Conservation (phyloP, 2,888 invertebrate genomes). For the Nebria salina region DNA sequence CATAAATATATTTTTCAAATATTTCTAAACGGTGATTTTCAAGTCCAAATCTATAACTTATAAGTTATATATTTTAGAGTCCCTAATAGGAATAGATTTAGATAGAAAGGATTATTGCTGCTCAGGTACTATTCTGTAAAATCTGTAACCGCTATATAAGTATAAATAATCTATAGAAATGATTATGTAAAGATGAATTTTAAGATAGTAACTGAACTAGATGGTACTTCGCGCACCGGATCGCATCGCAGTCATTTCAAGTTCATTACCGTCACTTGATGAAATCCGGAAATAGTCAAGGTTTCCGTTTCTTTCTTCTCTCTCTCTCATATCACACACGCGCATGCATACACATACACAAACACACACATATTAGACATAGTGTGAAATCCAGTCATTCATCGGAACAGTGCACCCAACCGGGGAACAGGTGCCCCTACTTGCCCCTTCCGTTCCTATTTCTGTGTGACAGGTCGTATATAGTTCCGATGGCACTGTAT, state of each 20-base stretch:
- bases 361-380: not conserved
- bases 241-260: not conserved
- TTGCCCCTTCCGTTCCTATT: not conserved
- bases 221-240: not conserved
- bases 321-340: not conserved
- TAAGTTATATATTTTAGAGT: too few relatives aligned
- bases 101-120: too few relatives aligned
- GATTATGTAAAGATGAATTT: too few relatives aligned
- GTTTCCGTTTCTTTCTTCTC: constrained; percentile 15
- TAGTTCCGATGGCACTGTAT: not conserved
- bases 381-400: constrained; percentile 1
- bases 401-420: constrained; percentile 1
- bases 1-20: too few relatives aligned
- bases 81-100: too few relatives aligned
- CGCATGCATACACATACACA: too few relatives aligned
- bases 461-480: not conserved
- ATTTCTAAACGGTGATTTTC: too few relatives aligned
- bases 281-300: constrained; percentile 42
- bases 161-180: too few relatives aligned
- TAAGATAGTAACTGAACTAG: not conserved
- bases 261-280: constrained; percentile 23
- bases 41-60: too few relatives aligned
- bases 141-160: too few relatives aligned
- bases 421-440: not conserved
- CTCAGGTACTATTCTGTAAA: too few relatives aligned